Percentiles rank a stretch among this genome's conserved stretches.
Conservation (phyloP, 1,140 invertebrate genomes). For the Bombus terrestris region DNA sequence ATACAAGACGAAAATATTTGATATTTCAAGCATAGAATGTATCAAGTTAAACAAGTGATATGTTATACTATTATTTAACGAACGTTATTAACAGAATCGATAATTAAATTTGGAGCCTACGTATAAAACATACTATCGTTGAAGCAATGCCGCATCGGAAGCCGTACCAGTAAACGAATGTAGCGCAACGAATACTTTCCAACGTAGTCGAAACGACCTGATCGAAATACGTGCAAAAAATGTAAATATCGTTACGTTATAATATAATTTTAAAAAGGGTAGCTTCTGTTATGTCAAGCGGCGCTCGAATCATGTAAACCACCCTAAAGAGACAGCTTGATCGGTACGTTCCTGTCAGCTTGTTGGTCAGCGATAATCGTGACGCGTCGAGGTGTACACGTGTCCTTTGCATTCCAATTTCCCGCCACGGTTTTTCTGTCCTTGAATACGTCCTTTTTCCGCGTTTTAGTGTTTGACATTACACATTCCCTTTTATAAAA, state of each 20-base stretch:
- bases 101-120: not conserved
- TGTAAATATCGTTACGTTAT: not conserved
- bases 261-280: not conserved
- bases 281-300: not conserved
- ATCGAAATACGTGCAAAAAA: not conserved
- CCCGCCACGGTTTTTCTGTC: conserved; percentile 15
- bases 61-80: not conserved
- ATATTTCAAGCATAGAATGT: not conserved
- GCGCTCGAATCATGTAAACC: not conserved
- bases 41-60: not conserved
- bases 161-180: not conserved
- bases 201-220: not conserved
- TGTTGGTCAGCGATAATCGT: not conserved
- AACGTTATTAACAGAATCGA: not conserved
- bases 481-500: no score
- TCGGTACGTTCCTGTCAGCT: not conserved
- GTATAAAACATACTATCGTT: not conserved
- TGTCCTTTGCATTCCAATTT: conserved; percentile 40
- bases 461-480: not conserved
- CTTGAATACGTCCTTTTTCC: not conserved
- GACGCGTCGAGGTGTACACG: conserved; percentile 13
- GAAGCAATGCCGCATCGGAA: not conserved
- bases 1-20: not conserved
- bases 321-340: not conserved
- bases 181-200: not conserved